These are phyloP conservation scores for Podiceps cristatus DNA, from an alignment of 2,113 vertebrate genomes.

Conservation along the genomic window DNA sequence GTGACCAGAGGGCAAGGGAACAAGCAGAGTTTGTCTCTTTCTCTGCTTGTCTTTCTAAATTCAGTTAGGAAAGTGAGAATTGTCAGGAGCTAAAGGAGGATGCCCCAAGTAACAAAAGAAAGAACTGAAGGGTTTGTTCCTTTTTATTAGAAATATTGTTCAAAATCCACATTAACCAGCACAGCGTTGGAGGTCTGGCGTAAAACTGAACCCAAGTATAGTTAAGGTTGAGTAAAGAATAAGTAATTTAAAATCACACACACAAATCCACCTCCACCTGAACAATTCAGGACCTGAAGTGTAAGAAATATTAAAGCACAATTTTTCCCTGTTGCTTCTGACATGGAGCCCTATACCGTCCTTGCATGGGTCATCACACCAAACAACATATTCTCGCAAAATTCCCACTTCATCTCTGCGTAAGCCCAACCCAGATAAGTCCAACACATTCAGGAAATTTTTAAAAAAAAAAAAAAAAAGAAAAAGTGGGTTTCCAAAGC, in stretches of 20 bases:
- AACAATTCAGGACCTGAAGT: not conserved
- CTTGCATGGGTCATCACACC: not conserved
- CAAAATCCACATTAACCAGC: not conserved
- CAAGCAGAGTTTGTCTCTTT: not conserved
- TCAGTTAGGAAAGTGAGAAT: not conserved
- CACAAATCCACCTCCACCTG: not conserved
- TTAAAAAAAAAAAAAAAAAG: too few species aligned
- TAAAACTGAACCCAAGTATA: not conserved
- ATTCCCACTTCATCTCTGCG: not conserved
- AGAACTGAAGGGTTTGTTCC: not conserved
- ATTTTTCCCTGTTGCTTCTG: not conserved
- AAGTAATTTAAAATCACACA: not conserved
- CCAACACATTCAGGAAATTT: not conserved
- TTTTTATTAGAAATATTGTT: not conserved
- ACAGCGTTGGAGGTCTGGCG: fast-evolving
- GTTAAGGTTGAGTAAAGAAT: not conserved
- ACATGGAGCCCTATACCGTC: not conserved
- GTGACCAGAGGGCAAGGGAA: not conserved
- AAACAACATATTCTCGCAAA: not conserved
- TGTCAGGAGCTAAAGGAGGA: not conserved
- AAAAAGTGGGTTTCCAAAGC: fast-evolving
- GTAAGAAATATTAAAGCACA: not conserved
- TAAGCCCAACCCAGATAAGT: fast-evolving
- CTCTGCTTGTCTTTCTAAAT: not conserved
- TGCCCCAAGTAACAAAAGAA: not conserved